phyloP scores from a whole-genome alignment of 2,797 vertebrate species.

The Podargus strigoides region DNA sequence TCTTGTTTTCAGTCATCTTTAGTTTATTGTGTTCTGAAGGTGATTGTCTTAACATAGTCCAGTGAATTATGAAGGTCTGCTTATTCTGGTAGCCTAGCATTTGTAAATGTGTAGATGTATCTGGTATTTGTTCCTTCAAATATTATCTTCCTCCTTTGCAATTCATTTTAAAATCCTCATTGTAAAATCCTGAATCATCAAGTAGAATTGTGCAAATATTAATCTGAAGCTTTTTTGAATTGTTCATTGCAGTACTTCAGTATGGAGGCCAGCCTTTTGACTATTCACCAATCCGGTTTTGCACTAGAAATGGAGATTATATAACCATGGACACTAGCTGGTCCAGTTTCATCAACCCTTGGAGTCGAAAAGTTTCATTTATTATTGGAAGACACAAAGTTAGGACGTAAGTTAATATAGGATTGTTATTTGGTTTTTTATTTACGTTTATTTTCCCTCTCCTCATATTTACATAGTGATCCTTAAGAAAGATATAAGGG shows the following conservation, averaged over 20 bases:
- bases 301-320: conserved; percentile 90
- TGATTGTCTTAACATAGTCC: not conserved
- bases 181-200: not conserved
- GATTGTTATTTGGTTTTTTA: too few relatives aligned
- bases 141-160: not conserved
- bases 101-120: not conserved
- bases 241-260: conserved; percentile 76
- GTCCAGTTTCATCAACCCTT: conserved; percentile 97
- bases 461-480: not conserved
- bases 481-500: not conserved
- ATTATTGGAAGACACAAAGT: conserved; percentile 97
- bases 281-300: conserved; percentile 91
- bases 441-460: not conserved
- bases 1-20: not conserved
- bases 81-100: not conserved
- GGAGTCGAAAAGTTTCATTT: conserved; percentile 95
- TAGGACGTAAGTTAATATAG: conserved; percentile 87
- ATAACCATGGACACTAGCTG: conserved; percentile 94
- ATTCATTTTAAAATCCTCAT: not conserved
- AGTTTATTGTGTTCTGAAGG: not conserved
- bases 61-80: not conserved
- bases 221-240: not conserved
- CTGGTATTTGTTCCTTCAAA: not conserved
- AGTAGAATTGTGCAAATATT: not conserved
- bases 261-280: conserved; percentile 92